These are phyloP conservation scores for Regulus satrapa DNA, from an alignment of 2,113 vertebrate species.

Conservation along the genomic window DNA sequence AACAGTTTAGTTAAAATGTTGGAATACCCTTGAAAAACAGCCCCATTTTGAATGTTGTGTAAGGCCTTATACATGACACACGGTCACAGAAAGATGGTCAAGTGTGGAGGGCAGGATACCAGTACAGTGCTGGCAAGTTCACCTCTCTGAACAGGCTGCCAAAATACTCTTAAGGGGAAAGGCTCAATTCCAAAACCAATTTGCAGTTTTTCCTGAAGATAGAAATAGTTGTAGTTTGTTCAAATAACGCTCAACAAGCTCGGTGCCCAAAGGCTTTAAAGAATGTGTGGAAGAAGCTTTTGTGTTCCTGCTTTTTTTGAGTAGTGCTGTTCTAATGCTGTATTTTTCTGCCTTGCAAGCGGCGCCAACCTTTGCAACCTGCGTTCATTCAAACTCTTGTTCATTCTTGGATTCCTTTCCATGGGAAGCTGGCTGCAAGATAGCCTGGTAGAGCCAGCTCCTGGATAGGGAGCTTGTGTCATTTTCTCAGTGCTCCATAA, in stretches of 20 bases:
- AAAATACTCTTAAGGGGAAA: neutral
- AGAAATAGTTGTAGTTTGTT: neutral
- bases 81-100: neutral
- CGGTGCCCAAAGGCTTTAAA: neutral
- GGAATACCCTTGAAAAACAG: neutral
- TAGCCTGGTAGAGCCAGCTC: neutral
- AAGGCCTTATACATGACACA: neutral
- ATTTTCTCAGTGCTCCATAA: neutral
- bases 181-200: neutral
- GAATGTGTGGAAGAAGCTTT: neutral
- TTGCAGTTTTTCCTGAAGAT: neutral
- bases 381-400: neutral
- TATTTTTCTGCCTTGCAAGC: neutral
- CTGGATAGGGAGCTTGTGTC: neutral
- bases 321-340: neutral
- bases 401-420: neutral
- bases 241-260: neutral
- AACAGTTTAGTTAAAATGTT: neutral
- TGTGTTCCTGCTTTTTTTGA: neutral
- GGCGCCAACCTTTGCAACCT: neutral
- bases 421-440: neutral
- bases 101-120: neutral
- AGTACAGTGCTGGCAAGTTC: neutral
- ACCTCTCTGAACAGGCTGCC: neutral
- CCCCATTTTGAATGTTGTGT: neutral